Percentiles rank a stretch among this genome's conserved stretches.
These are phyloP conservation scores for Mystacides longicornis DNA, from an alignment of 2,888 invertebrate species.

Conservation along the genomic window DNA sequence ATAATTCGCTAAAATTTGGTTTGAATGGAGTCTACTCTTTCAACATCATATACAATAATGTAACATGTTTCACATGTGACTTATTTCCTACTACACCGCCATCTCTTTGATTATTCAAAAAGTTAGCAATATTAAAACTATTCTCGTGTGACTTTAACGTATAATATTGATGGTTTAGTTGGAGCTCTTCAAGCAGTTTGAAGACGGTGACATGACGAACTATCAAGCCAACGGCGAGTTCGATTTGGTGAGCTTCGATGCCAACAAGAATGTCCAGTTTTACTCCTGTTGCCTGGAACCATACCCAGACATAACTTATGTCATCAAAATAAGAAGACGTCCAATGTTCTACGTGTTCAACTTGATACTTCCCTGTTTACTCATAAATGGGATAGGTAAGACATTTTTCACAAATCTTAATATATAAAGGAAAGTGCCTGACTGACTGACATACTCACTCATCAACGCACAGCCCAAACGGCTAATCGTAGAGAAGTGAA, in stretches of 20 bases:
- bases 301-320: slow-evolving; percentile 77
- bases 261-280: slow-evolving; percentile 62
- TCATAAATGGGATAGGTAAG: slow-evolving; percentile 78
- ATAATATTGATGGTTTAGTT: no score
- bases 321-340: slow-evolving; percentile 64
- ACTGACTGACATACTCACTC: no score
- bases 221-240: slow-evolving; percentile 91
- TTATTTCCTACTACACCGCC: not conserved
- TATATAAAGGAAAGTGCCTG: not conserved
- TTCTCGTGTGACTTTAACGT: no score
- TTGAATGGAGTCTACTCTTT: no score
- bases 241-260: slow-evolving; percentile 70
- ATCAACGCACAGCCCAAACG: no score
- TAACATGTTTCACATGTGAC: not conserved
- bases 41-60: not conserved
- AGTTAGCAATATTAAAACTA: no score
- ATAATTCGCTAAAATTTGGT: no score
- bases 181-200: slow-evolving; percentile 67
- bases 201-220: slow-evolving; percentile 78
- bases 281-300: slow-evolving; percentile 79
- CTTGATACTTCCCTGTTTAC: slow-evolving; percentile 73
- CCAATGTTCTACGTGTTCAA: slow-evolving; percentile 85
- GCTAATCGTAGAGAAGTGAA: no score
- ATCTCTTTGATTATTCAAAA: not conserved
- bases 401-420: not conserved